A percentile compares a stretch with the other conserved stretches of the same genome.
phyloP scores from a whole-genome alignment of 1,140 invertebrate genomes.

The Ganaspis sp. region DNA sequence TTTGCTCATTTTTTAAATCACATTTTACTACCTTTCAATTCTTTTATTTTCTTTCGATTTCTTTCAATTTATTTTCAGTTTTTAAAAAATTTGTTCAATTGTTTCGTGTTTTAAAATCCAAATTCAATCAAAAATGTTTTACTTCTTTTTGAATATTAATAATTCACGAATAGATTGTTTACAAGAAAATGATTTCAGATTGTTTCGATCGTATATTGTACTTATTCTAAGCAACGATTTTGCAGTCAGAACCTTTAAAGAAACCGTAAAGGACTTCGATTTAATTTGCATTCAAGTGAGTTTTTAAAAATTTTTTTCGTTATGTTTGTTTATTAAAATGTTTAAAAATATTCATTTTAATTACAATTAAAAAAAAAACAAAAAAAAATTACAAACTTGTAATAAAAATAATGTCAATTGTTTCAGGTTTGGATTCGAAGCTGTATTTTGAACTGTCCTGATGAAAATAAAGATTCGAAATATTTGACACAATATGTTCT shows the following conservation, averaged over 20 bases:
- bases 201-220: constrained; percentile 64
- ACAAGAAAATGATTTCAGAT: constrained; percentile 56
- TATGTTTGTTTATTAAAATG: no score
- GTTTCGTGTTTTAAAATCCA: no score
- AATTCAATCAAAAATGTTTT: background rate
- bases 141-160: no score
- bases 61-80: no score
- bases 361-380: no score
- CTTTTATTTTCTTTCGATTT: no score
- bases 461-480: constrained; percentile 53
- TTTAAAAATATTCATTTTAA: no score
- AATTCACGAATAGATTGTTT: constrained; percentile 17
- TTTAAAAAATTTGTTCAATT: no score
- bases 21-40: no score
- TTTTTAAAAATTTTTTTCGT: no score
- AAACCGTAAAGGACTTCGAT: constrained; percentile 65
- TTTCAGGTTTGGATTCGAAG: constrained; percentile 71
- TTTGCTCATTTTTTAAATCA: no score
- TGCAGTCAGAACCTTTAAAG: constrained; percentile 53
- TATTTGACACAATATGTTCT: constrained; percentile 62
- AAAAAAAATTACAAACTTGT: constrained; percentile 8
- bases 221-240: constrained; percentile 58
- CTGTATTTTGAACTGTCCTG: constrained; percentile 60
- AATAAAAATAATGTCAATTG: constrained; percentile 35
- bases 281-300: constrained; percentile 64